These are phyloP conservation scores for Teinopalpus imperialis DNA, from an alignment of 2,888 invertebrate species.

Conservation along the genomic window DNA sequence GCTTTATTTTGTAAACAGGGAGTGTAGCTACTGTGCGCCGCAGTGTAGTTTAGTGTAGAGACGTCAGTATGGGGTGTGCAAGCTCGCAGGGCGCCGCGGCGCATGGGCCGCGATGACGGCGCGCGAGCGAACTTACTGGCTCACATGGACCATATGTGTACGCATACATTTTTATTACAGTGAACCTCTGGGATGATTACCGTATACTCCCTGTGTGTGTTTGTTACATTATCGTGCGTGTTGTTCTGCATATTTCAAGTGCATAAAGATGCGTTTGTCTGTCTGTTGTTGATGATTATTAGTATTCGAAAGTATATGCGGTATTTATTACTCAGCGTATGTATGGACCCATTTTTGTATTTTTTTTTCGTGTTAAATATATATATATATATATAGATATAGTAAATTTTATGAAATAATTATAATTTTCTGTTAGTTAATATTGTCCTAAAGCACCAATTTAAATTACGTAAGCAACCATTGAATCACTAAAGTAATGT, in stretches of 20 bases:
- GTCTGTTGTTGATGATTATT: no score
- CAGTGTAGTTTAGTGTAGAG: constrained; percentile 52
- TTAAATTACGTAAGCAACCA: no score
- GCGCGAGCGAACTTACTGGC: constrained; percentile 45
- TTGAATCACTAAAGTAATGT: no score
- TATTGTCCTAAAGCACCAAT: no score
- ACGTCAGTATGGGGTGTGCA: constrained; percentile 73
- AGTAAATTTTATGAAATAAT: no score
- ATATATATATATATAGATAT: no score
- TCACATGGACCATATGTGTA: constrained; percentile 73
- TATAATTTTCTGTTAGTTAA: no score
- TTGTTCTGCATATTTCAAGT: background rate
- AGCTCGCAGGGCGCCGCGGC: constrained; percentile 38
- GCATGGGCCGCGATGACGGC: constrained; percentile 31
- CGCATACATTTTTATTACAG: constrained; percentile 49
- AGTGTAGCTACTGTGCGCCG: constrained; percentile 48
- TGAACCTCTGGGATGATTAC: constrained; percentile 21
- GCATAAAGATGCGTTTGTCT: background rate
- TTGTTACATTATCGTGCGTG: constrained; percentile 4
- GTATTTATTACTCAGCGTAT: no score
- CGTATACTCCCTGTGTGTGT: constrained; percentile 1
- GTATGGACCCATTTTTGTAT: no score
- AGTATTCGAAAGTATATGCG: no score
- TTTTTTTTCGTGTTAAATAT: no score
- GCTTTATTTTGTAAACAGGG: constrained; percentile 80